Evolutionary conservation across 1,140 invertebrate species (phyloP).

Genomic region (Delia radicum): DNA sequence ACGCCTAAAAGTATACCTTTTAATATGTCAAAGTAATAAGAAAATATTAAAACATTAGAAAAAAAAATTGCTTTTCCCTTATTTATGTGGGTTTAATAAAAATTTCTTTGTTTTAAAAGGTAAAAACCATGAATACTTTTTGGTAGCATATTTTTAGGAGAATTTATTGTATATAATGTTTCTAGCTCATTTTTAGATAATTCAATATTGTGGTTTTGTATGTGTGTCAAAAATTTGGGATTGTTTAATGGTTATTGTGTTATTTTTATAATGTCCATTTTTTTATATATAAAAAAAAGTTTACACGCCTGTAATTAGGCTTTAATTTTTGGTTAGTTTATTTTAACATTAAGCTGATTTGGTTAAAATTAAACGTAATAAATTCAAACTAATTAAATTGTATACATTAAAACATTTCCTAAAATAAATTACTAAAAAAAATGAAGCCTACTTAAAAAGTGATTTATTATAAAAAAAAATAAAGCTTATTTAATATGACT

Average conservation of each 20-base stretch:
- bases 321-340: neutral
- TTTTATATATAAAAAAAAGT: neutral
- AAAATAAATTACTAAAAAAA: too few species aligned
- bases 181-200: neutral
- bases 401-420: too few species aligned
- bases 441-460: too few species aligned
- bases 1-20: neutral
- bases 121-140: too few species aligned
- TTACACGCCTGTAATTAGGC: conserved; percentile 13
- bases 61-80: neutral
- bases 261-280: neutral
- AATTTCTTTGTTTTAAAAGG: neutral
- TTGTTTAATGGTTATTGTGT: neutral
- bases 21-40: too few species aligned
- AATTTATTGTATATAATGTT: neutral
- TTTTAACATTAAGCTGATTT: neutral
- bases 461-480: too few species aligned
- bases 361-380: too few species aligned
- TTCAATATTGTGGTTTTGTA: neutral
- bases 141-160: too few species aligned
- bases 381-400: too few species aligned
- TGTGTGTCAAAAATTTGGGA: neutral
- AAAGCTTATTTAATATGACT: too few species aligned
- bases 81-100: neutral
- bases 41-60: neutral